A percentile compares a stretch with the other conserved stretches of the same genome.
Conservation (phyloP, 2,888 invertebrate species). For the Neoitamus cyanurus region DNA sequence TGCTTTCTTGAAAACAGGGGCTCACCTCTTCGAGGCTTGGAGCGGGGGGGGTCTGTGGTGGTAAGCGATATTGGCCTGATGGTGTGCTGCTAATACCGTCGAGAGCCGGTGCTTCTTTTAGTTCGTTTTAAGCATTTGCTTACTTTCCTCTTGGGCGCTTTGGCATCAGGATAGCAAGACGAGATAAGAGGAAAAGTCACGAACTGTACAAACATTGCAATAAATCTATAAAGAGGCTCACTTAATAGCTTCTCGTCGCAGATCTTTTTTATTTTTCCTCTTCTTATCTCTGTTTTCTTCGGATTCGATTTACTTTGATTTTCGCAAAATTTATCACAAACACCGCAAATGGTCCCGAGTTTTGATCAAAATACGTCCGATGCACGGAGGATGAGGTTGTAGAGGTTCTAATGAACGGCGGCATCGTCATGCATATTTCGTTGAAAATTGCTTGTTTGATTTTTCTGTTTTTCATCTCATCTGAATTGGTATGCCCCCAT, state of each 20-base stretch:
- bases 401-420: neutral
- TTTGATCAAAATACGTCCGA: neutral
- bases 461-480: neutral
- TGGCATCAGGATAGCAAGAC: neutral
- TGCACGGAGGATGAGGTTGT: neutral
- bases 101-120: neutral
- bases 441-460: neutral
- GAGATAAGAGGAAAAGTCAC: neutral
- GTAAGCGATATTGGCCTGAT: neutral
- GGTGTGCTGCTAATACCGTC: neutral
- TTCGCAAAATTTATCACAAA: neutral
- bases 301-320: neutral
- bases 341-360: neutral
- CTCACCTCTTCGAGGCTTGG: neutral
- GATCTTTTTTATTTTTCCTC: neutral
- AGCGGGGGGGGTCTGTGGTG: neutral
- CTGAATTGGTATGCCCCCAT: neutral
- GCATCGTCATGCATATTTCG: neutral
- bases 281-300: neutral
- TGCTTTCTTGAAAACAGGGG: neutral
- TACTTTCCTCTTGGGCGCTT: neutral
- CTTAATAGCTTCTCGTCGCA: neutral
- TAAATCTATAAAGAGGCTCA: slow-evolving; percentile 5
- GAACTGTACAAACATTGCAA: slow-evolving; percentile 1
- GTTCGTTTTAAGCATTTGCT: neutral